Percentiles rank a stretch among this genome's conserved stretches.
Conservation (phyloP, 1,140 invertebrate species). For the Sogatella furcifera region DNA sequence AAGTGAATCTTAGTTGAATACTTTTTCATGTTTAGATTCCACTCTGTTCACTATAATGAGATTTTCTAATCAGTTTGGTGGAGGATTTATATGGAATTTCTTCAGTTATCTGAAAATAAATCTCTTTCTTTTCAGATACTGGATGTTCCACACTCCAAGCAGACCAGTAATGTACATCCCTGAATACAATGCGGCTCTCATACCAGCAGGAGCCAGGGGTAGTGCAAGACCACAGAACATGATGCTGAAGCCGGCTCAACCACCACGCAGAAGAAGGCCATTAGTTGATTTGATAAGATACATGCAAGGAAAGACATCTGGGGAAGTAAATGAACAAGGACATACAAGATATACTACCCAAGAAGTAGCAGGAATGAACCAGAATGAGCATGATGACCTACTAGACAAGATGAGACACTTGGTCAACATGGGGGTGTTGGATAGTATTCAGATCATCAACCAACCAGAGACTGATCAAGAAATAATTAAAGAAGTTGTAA, state of each 20-base stretch:
- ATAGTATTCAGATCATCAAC: background rate
- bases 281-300: conserved; percentile 7
- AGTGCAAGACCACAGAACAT: background rate
- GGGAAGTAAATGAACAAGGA: background rate
- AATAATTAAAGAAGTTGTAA: background rate
- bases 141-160: conserved; percentile 7
- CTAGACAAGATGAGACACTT: background rate
- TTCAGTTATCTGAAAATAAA: too few species aligned
- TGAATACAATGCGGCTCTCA: conserved; percentile 16
- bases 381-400: background rate
- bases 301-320: conserved; percentile 1
- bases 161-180: conserved; percentile 18
- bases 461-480: background rate
- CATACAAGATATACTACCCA: background rate
- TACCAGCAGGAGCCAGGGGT: conserved; percentile 11
- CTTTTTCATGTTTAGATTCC: too few species aligned
- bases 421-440: background rate
- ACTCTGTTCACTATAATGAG: too few species aligned
- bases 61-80: too few species aligned
- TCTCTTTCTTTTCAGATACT: conserved; percentile 8
- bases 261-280: conserved; percentile 7
- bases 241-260: background rate
- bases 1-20: too few species aligned
- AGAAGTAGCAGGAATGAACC: background rate
- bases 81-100: too few species aligned